phyloP scores from a whole-genome alignment of 2,888 invertebrate genomes.

The Epistrophella euchroma region DNA sequence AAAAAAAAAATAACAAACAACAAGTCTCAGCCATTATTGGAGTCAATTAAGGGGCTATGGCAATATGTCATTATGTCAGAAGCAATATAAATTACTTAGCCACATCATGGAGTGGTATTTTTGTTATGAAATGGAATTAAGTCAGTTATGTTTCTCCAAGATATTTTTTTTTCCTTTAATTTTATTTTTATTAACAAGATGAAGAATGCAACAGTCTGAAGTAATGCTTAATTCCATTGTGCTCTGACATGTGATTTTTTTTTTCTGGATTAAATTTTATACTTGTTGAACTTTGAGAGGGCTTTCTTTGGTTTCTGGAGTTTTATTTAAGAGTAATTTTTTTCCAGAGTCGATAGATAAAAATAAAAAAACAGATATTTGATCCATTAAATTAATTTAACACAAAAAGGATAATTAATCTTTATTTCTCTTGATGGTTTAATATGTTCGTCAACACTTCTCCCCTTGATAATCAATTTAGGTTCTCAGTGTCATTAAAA shows the following conservation, averaged over 20 bases:
- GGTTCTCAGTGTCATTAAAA: slow-evolving; percentile 18
- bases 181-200: slow-evolving; percentile 14
- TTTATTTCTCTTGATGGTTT: neutral
- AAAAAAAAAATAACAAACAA: neutral
- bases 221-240: neutral
- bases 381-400: neutral
- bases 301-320: neutral
- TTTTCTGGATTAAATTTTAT: neutral
- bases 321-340: no score
- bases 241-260: neutral
- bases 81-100: slow-evolving; percentile 28
- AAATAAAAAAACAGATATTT: neutral
- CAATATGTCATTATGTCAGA: slow-evolving; percentile 45
- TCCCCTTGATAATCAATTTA: neutral
- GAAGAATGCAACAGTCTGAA: slow-evolving; percentile 15
- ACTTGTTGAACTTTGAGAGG: slow-evolving; percentile 7
- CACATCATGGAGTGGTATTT: neutral
- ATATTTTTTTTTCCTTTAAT: neutral
- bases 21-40: neutral
- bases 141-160: neutral
- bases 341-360: no score
- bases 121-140: slow-evolving; percentile 11
- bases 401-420: neutral
- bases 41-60: slow-evolving; percentile 25
- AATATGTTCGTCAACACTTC: neutral